Evolutionary conservation across 2,113 vertebrate species (phyloP).

Genomic region (Patagioenas fasciata): DNA sequence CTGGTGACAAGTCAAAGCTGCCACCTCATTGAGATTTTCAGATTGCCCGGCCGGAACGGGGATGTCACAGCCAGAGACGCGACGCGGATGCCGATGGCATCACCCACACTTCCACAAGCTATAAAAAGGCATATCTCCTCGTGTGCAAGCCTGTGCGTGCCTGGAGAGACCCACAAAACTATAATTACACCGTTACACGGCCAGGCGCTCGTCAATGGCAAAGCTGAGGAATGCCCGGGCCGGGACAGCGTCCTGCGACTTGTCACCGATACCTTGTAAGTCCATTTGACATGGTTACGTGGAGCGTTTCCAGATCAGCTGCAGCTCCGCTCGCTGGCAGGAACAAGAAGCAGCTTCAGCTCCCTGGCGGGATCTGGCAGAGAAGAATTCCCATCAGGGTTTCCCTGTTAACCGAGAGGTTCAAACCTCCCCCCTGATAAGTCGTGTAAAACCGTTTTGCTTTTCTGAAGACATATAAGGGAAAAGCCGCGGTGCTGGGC

Average conservation of each 20-base stretch:
- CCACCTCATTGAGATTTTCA: rapidly evolving
- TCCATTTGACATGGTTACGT: rapidly evolving
- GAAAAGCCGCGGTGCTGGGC: rapidly evolving
- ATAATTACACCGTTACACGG: not conserved
- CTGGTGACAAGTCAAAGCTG: not conserved
- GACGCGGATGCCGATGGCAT: not conserved
- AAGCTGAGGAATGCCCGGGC: not conserved
- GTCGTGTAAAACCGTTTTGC: rapidly evolving
- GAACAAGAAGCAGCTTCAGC: not conserved
- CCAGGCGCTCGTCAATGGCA: not conserved
- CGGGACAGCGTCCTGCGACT: not conserved
- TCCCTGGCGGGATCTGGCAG: rapidly evolving
- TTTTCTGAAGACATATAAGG: not conserved
- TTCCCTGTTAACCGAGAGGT: rapidly evolving
- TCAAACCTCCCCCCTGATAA: not conserved
- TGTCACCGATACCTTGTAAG: not conserved
- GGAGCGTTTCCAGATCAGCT: not conserved
- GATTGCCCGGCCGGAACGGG: rapidly evolving
- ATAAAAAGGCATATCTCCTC: not conserved
- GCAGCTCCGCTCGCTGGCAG: not conserved
- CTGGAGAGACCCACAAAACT: not conserved
- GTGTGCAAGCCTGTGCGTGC: rapidly evolving
- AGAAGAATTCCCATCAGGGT: not conserved
- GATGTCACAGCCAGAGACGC: rapidly evolving
- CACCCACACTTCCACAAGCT: not conserved